Percentiles rank a stretch among this genome's conserved stretches.
phyloP scores from a whole-genome alignment of 2,113 vertebrate species.

The Thamnophis sirtalis region DNA sequence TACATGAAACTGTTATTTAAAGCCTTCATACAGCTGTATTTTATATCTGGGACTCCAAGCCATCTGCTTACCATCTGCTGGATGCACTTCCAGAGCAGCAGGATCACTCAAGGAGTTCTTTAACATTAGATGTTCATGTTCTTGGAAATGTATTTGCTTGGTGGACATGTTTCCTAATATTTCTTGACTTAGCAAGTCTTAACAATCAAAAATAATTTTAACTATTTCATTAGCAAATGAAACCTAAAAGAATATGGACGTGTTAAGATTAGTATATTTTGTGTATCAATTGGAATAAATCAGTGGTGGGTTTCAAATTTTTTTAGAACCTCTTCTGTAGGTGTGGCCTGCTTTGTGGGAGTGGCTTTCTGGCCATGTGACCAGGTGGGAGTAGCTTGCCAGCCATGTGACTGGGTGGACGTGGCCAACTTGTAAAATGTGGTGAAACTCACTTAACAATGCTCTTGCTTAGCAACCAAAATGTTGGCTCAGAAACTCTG shows the following conservation, averaged over 20 bases:
- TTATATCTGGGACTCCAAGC: background rate
- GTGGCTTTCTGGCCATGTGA: too few relatives aligned
- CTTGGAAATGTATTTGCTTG: slow-evolving; percentile 32
- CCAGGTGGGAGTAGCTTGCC: too few relatives aligned
- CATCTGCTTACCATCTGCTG: background rate
- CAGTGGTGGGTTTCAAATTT: too few relatives aligned
- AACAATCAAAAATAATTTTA: slow-evolving; percentile 15
- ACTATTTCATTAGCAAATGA: background rate
- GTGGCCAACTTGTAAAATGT: too few relatives aligned
- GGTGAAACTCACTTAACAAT: too few relatives aligned
- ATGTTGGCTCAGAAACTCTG: too few relatives aligned
- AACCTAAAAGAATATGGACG: background rate
- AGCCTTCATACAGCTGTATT: background rate
- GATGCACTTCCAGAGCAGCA: background rate
- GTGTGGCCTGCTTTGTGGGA: too few relatives aligned
- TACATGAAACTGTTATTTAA: background rate
- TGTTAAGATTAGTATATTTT: background rate
- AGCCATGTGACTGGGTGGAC: too few relatives aligned
- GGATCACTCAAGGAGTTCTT: background rate
- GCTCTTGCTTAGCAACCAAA: too few relatives aligned
- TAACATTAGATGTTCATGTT: slow-evolving; percentile 7
- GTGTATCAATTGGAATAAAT: background rate
- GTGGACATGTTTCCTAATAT: background rate
- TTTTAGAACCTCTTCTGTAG: too few relatives aligned
- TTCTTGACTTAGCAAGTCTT: background rate